Percentiles rank a stretch among this genome's conserved stretches.
Conservation (phyloP, 2,113 vertebrate species). For the Canis aureus region DNA sequence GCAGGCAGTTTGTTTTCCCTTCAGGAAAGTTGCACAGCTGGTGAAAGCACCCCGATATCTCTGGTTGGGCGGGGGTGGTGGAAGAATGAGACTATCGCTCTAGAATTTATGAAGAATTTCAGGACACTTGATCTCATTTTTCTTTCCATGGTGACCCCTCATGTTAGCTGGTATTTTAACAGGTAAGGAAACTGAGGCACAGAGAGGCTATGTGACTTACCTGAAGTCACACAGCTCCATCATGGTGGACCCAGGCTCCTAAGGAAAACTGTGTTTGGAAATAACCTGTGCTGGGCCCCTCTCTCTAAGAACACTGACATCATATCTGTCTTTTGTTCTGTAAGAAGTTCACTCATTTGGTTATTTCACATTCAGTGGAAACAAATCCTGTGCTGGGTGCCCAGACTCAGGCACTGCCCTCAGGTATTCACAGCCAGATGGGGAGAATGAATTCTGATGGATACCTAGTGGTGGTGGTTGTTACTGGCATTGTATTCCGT, state of each 20-base stretch:
- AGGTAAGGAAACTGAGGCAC: background rate
- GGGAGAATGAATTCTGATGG: background rate
- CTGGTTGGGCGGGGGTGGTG: no score
- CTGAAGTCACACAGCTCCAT: background rate
- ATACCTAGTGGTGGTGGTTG: no score
- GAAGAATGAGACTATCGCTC: background rate
- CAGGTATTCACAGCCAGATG: no score
- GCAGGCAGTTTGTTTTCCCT: background rate
- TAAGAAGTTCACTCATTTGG: background rate
- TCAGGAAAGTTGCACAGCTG: background rate
- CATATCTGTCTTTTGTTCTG: background rate
- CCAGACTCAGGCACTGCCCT: background rate
- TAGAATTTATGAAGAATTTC: background rate
- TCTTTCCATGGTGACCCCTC: background rate
- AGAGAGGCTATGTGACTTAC: background rate
- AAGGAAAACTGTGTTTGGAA: background rate
- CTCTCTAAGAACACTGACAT: background rate
- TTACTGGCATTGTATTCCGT: background rate
- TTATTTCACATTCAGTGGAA: background rate
- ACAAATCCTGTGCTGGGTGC: no score
- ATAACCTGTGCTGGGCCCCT: rapidly evolving
- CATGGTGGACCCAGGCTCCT: background rate
- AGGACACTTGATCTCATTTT: background rate
- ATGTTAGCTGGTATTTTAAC: background rate
- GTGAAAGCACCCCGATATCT: background rate